Evolutionary conservation across 1,140 invertebrate genomes (phyloP), one percentile per base, ranked within the genome.

Genomic region (Saccostrea cuccullata): DNA sequence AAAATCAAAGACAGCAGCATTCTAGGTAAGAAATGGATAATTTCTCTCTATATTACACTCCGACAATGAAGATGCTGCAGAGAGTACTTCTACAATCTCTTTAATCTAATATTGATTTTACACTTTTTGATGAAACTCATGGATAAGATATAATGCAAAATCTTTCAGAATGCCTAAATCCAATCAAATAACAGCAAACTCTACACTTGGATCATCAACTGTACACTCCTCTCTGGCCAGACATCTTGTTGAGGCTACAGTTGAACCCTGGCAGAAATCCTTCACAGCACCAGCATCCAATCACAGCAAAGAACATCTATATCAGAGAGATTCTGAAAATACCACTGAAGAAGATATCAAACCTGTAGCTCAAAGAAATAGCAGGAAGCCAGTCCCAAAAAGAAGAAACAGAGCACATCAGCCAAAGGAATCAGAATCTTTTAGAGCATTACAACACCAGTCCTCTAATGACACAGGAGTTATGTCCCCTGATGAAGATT

Each of bases 241-340:
- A 26, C 67, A 73, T 30, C 67, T 73, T 23, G 67, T 73, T 23
- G 67, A 73, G 23, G 67, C 67, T 26, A 73, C 67, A 23, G 67
- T 73, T 23, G 67, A 73, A 30, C 67, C 67, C 6, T 73, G 67
- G 67, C 67, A 23, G 0, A 36, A 73, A 20, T 73, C 67, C 26
- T 23, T 73, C 2, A 3, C 67, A 30, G 2, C 67, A 6, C 30
- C 26, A 5, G 9, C 23, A 30, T 8, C 13, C 8, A 73, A 73
- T 15, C 2, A 0, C 8, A 70, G 15, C 67, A 26, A 70, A 70
- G 67, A n/a, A n/a, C 6, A 70, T n/a, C 5, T 23, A n/a, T 13
- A 17, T 11, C 26, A 12, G 26, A 26, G 6, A 70, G 67, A 64
- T 0, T 6, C 5, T 64, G 60, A 64, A n/a, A 47, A 47, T 6